Evolutionary conservation across 2,797 vertebrate species (phyloP), one percentile per base, ranked within the genome.

Genomic region (Pangasius krempfi): DNA sequence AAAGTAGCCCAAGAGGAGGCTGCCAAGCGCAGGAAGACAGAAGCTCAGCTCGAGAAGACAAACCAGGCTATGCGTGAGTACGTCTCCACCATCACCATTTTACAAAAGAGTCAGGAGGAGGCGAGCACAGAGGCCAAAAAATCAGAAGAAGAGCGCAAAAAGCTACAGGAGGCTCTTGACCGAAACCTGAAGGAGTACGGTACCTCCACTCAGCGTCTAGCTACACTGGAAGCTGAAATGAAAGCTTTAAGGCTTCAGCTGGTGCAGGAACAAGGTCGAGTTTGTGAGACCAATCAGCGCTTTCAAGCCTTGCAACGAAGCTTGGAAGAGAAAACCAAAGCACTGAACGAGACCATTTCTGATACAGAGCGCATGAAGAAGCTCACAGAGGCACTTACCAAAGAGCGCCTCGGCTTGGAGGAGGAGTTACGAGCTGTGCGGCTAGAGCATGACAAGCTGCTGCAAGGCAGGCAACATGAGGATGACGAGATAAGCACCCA

Each of bases 101-200:
- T 99, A 66, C 97, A 94, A 9, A 97, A 97, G 92, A 97, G 95
- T 94, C 96, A 97, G 94, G 97, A 99, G 75, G 96, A 98, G 89
- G 93, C 96, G 6, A 96, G 93, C 79, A 91, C 93, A n/a, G 93
- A 95, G 0, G 96, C 95, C 93, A 97, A 95, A 88, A 96, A 94
- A 90, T 93, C 92, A 0, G 96, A 97, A 92, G 96, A 97, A 10
- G 97, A 97, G 75, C 93, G 96, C 84, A 95, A 93, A 22, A 95
- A 95, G 91, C 95, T 98, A 80, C 96, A 97, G 91, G 97, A 97
- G 9, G 95, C 96, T 85, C 93, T 98, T 88, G 97, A 99, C 0
- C 95, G 93, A 86, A 97, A 96, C n/a, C 85, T 96, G 88, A 96
- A 94, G 94, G 97, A 98, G 89, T 97, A 96, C 88, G 96, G 97